Percentiles rank a stretch among this genome's conserved stretches.
These are phyloP conservation scores for Alca torda DNA, from an alignment of 2,797 vertebrate genomes.

Conservation along the genomic window DNA sequence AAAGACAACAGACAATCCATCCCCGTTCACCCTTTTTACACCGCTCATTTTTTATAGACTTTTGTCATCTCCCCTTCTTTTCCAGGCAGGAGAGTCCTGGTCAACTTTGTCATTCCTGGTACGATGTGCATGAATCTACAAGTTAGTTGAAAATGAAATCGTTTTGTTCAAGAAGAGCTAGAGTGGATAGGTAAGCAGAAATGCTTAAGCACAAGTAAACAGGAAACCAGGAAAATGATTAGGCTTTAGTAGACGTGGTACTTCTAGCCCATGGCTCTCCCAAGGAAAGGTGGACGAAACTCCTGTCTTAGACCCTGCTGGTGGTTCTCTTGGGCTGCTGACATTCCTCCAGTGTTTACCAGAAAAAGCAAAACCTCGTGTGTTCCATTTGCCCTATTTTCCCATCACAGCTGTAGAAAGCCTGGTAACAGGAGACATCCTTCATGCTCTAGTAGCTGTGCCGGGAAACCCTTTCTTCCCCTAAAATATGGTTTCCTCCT, in stretches of 20 bases:
- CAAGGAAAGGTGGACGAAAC: neutral
- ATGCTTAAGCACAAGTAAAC: neutral
- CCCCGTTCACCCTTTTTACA: neutral
- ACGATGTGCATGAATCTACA: neutral
- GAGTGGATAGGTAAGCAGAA: neutral
- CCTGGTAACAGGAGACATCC: neutral
- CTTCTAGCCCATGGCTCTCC: neutral
- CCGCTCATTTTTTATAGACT: neutral
- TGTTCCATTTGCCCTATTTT: neutral
- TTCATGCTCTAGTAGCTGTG: neutral
- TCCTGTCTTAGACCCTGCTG: neutral
- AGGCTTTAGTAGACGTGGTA: neutral
- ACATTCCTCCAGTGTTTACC: neutral
- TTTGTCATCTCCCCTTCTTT: neutral
- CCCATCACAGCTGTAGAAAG: neutral
- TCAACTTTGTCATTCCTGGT: neutral
- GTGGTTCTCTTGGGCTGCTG: neutral
- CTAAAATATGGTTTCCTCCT: neutral
- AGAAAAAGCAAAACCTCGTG: neutral
- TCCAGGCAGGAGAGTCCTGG: neutral
- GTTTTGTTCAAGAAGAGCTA: neutral
- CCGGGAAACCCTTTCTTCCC: neutral
- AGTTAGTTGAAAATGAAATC: neutral
- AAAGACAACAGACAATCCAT: neutral
- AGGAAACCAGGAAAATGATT: neutral